A percentile compares a stretch with the other conserved stretches of the same genome.
Evolutionary conservation across 1,140 invertebrate genomes (phyloP).

Genomic region (Bombus difficillimus): DNA sequence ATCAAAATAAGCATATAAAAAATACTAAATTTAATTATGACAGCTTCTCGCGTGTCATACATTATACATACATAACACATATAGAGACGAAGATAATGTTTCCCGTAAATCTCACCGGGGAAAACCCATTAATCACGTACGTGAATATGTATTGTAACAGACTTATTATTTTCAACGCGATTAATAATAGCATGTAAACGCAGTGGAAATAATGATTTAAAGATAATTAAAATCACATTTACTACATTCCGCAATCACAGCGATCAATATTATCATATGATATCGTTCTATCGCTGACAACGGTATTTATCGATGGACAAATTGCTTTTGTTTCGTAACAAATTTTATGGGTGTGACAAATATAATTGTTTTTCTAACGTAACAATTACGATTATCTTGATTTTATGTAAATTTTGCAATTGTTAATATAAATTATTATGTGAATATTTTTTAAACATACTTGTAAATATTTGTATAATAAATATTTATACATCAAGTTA

Average conservation of each 20-base stretch:
- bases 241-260: too few species aligned
- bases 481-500: too few species aligned
- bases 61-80: neutral
- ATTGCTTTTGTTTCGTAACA: neutral
- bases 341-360: neutral
- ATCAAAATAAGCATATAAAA: neutral
- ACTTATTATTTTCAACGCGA: neutral
- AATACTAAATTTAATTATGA: neutral
- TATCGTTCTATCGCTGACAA: neutral
- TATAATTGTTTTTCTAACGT: neutral
- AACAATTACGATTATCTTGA: neutral
- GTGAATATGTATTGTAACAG: constrained; percentile 2
- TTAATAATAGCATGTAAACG: neutral
- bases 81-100: neutral
- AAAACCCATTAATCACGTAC: constrained; percentile 41
- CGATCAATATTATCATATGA: neutral
- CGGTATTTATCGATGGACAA: neutral
- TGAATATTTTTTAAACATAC: neutral
- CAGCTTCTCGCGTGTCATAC: neutral
- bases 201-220: neutral
- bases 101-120: neutral
- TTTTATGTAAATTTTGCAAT: neutral
- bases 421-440: neutral
- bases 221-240: neutral
- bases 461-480: neutral